Conservation (phyloP, 1,140 invertebrate genomes). For the Euwallacea fornicatus region DNA sequence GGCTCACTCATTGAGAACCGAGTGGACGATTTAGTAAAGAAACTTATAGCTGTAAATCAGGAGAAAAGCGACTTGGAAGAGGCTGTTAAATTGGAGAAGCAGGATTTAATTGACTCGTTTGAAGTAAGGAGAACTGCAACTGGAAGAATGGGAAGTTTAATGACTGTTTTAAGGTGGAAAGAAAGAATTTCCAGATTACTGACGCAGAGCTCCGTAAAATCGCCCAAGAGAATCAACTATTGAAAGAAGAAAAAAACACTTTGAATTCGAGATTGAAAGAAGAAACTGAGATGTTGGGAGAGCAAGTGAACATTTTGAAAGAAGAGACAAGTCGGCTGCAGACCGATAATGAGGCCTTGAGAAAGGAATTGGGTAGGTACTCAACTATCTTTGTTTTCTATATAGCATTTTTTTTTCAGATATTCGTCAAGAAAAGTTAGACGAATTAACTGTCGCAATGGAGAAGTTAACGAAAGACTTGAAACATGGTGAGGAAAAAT, state of each 20-base stretch:
- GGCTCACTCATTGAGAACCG: constrained; percentile 18
- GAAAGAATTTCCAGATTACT: constrained; percentile 15
- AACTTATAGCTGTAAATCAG: constrained; percentile 17
- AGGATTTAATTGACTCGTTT: constrained; percentile 18
- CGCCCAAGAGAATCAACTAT: constrained; percentile 29
- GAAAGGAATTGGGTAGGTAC: constrained; percentile 13
- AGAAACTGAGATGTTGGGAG: constrained; percentile 4
- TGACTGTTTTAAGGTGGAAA: constrained; percentile 16
- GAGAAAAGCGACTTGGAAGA: constrained; percentile 18
- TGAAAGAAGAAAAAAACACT: constrained; percentile 34
- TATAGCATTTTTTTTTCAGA: constrained; percentile 13
- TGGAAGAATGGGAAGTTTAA: constrained; percentile 1
- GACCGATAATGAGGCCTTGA: constrained; percentile 1
- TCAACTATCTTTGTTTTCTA: not conserved
- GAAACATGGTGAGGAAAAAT: constrained; percentile 18
- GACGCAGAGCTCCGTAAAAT: constrained; percentile 25
- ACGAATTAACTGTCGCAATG: constrained; percentile 7
- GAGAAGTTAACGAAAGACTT: constrained; percentile 7
- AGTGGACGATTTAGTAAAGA: constrained; percentile 33
- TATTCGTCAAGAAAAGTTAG: constrained; percentile 16
- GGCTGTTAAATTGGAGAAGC: constrained; percentile 5
- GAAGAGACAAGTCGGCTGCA: constrained; percentile 14
- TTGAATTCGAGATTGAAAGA: constrained; percentile 22
- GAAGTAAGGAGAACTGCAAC: constrained; percentile 12
- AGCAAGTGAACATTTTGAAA: constrained; percentile 10